Evolutionary conservation across 2,113 vertebrate species (phyloP), one percentile per base, ranked within the genome.

Genomic region (Platichthys stellatus): DNA sequence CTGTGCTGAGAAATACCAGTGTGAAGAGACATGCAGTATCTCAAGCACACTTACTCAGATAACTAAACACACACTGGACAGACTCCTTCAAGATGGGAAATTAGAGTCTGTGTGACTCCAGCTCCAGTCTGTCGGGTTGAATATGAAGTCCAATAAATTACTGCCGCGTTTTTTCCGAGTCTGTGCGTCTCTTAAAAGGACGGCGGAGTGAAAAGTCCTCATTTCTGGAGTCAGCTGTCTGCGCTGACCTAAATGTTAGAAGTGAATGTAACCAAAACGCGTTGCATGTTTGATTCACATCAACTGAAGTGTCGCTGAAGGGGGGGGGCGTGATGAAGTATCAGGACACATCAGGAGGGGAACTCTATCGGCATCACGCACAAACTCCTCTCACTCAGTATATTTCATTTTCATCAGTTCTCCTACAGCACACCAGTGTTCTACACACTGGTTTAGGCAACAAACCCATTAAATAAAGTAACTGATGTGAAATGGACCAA

Each of bases 31-130:
- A 79, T 85, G 91, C 86, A 89, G 87, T 76, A 86, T 85, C 91
- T 92, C 87, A 91, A 94, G 92, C 83, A 91, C 92, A 89, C 92
- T 94, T 82, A 89, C 85, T 90, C 86, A 63, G 84, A 90, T 84
- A 88, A 87, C 86, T 88, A 75, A 83, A 85, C 80, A 82, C 69
- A 72, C 9, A 53, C 74, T 63, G 85, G 88, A 89, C 84, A 62
- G 70, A 77, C 84, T 77, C 61, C 76, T 84, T 81, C 74, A 76
- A n/a, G 53, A 73, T 28, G 64, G 72, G 64, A 79, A 81, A 87
- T 87, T 43, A 80, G 72, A 85, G 65, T 81, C 68, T 73, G 69
- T 69, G 71, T n/a, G 70, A 71, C 74, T 76, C 45, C 43, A 7
- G 59, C 65, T 72, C n/a, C 43, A 70, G 65, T 73, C 74, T 78